Evolutionary conservation across 2,888 invertebrate genomes (phyloP).

Genomic region (Nebria brevicollis): DNA sequence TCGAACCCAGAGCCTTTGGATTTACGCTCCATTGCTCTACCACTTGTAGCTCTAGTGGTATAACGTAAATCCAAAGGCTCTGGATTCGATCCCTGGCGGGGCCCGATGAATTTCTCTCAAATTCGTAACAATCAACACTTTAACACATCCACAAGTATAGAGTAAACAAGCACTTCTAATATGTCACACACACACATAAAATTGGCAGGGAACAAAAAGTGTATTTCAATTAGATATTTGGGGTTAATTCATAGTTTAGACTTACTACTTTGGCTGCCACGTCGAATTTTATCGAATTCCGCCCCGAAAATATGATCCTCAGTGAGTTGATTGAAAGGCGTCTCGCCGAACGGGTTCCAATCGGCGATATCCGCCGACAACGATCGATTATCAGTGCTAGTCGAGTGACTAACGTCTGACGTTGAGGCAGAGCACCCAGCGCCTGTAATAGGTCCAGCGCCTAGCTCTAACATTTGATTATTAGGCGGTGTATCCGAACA

Average conservation of each 20-base stretch:
- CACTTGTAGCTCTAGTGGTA: no score
- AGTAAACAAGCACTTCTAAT: no score
- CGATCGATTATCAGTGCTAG: constrained; percentile 58
- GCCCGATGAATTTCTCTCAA: no score
- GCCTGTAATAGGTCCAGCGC: constrained; percentile 48
- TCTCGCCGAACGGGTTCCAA: constrained; percentile 87
- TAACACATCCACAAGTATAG: no score
- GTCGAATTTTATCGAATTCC: constrained; percentile 83
- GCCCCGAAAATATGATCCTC: constrained; percentile 86
- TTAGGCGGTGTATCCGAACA: constrained; percentile 58
- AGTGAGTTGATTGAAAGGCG: constrained; percentile 77
- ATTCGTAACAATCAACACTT: no score
- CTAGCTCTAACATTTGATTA: constrained; percentile 36
- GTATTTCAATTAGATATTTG: not conserved
- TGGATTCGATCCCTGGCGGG: no score
- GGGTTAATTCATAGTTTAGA: constrained; percentile 45
- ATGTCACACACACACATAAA: no score
- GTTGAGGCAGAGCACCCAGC: constrained; percentile 60
- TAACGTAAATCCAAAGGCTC: no score
- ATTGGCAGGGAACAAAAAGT: no score
- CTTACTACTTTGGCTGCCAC: constrained; percentile 82
- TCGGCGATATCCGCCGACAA: constrained; percentile 71
- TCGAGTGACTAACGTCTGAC: constrained; percentile 58
- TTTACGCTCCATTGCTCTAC: no score
- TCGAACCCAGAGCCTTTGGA: no score